A percentile compares a stretch with the other conserved stretches of the same genome.
phyloP scores from a whole-genome alignment of 2,888 invertebrate species.

The Caenorhabditis sp. region DNA sequence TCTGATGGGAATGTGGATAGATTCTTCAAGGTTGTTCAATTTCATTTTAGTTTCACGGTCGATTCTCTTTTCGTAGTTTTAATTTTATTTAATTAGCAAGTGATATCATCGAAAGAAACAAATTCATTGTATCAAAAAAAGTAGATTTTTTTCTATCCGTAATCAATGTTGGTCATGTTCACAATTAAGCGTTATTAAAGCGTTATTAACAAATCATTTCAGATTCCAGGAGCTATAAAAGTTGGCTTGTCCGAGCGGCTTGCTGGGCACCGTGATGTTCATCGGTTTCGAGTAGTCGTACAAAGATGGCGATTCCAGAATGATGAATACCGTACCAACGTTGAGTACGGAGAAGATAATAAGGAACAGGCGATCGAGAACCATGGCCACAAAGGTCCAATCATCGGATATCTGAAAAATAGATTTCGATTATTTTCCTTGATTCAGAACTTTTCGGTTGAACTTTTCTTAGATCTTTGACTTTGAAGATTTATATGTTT shows the following conservation, averaged over 20 bases:
- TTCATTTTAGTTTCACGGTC: slow-evolving; percentile 1
- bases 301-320: slow-evolving; percentile 82
- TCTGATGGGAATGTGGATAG: slow-evolving; percentile 14
- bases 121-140: slow-evolving; percentile 10
- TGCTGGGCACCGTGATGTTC: slow-evolving; percentile 81
- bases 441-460: too few species aligned
- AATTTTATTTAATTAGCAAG: neutral
- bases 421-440: too few species aligned
- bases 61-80: neutral
- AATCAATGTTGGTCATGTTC: slow-evolving; percentile 4
- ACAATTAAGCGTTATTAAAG: neutral
- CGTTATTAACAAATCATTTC: slow-evolving; percentile 29
- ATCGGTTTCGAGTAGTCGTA: slow-evolving; percentile 80
- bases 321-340: slow-evolving; percentile 81
- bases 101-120: slow-evolving; percentile 4
- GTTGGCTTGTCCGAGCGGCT: slow-evolving; percentile 81
- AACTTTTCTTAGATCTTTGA: too few species aligned
- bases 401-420: slow-evolving; percentile 80
- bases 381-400: slow-evolving; percentile 83
- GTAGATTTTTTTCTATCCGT: slow-evolving; percentile 20
- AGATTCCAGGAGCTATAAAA: slow-evolving; percentile 69
- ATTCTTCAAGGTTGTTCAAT: slow-evolving; percentile 20
- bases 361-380: slow-evolving; percentile 81
- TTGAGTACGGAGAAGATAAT: slow-evolving; percentile 82
- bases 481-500: too few species aligned